These are phyloP conservation scores for Penaeus indicus DNA, from an alignment of 1,140 invertebrate genomes.

Conservation along the genomic window DNA sequence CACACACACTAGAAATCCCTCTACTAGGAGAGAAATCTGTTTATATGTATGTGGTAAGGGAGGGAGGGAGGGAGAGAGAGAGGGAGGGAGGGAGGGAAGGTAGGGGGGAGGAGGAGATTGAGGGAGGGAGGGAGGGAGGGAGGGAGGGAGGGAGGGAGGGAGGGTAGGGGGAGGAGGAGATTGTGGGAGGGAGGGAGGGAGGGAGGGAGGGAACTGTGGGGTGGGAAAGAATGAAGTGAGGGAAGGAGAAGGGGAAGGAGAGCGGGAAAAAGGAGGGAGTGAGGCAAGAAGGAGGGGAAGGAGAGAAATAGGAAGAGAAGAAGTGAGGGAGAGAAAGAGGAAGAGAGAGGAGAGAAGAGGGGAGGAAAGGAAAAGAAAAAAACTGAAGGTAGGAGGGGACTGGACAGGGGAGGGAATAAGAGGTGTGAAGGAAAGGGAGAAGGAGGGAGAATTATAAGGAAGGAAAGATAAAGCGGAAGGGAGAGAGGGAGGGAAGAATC, in stretches of 20 bases:
- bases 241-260: background rate
- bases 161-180: background rate
- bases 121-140: background rate
- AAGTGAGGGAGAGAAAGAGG: too few species aligned
- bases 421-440: too few species aligned
- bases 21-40: background rate
- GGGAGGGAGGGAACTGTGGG: background rate
- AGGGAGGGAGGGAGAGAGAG: slow-evolving; percentile 16
- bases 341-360: too few species aligned
- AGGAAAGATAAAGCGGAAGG: background rate
- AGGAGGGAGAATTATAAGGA: background rate
- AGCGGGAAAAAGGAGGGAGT: background rate
- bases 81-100: background rate
- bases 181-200: background rate
- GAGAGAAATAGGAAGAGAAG: too few species aligned
- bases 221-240: background rate
- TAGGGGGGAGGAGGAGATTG: background rate
- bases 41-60: background rate
- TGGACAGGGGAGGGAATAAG: too few species aligned
- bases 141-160: background rate
- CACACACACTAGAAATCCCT: background rate
- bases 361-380: too few species aligned
- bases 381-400: too few species aligned
- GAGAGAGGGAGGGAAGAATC: background rate
- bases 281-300: too few species aligned